A percentile compares a stretch with the other conserved stretches of the same genome.
Evolutionary conservation across 2,113 vertebrate genomes (phyloP).

Genomic region (Coryphaenoides rupestris): DNA sequence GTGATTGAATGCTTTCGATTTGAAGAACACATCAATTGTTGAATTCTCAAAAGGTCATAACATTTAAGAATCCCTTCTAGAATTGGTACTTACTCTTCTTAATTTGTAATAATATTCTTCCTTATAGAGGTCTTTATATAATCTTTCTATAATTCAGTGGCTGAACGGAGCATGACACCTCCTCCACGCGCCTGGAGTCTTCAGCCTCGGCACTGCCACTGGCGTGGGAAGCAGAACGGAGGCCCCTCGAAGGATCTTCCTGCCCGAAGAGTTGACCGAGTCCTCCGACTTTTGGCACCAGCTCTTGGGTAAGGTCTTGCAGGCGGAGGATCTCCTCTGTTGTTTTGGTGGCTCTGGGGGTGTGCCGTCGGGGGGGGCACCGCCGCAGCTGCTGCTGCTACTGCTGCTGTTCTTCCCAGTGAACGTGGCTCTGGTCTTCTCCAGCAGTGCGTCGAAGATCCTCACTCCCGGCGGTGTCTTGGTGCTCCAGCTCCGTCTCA

Average conservation of each 20-base stretch:
- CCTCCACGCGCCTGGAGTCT: conserved; percentile 73
- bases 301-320: conserved; percentile 84
- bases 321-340: conserved; percentile 71
- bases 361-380: conserved; percentile 62
- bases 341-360: conserved; percentile 65
- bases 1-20: neutral
- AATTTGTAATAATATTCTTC: no score
- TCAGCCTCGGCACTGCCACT: conserved; percentile 70
- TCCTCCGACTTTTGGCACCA: conserved; percentile 80
- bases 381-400: no score
- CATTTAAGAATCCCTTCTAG: conserved; percentile 33
- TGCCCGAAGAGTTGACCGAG: conserved; percentile 49
- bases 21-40: no score
- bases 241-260: conserved; percentile 65
- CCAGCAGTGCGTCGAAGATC: conserved; percentile 77
- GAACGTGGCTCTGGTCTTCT: conserved; percentile 76
- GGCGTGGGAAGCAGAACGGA: conserved; percentile 52
- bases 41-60: conserved; percentile 33
- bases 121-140: no score
- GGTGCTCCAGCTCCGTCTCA: conserved; percentile 80
- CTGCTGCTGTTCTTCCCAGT: conserved; percentile 68
- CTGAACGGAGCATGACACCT: conserved; percentile 83
- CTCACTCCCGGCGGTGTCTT: conserved; percentile 70
- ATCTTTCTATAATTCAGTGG: conserved; percentile 65
- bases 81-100: no score